phyloP scores from a whole-genome alignment of 2,113 vertebrate species.

The Ondatra zibethicus region DNA sequence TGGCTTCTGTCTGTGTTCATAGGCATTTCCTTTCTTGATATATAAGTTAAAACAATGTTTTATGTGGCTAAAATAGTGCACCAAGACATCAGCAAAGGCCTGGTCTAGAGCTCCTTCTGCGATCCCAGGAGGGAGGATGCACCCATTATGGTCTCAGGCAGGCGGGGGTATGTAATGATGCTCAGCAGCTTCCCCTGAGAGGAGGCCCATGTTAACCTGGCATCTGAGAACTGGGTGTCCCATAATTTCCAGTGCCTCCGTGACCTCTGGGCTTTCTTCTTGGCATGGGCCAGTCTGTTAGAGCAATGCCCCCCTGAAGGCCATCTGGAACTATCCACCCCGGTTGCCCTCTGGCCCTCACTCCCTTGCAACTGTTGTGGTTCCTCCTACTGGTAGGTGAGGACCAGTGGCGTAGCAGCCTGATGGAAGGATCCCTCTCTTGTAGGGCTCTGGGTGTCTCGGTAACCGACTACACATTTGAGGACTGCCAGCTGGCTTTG shows the following conservation, averaged over 20 bases:
- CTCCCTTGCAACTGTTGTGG: no score
- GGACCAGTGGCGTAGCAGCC: background rate
- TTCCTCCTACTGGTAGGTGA: accelerated
- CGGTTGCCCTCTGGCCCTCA: background rate
- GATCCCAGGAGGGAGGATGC: accelerated
- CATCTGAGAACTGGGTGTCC: background rate
- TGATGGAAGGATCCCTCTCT: background rate
- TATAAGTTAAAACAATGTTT: background rate
- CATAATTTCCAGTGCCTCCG: background rate
- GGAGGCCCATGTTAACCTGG: no score
- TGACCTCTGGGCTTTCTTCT: background rate
- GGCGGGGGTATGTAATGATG: background rate
- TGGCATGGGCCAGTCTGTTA: background rate
- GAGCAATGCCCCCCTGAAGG: background rate
- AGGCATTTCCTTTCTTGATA: background rate
- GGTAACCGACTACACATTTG: conserved; percentile 97
- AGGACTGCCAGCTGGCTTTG: conserved; percentile 98
- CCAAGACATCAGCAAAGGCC: accelerated
- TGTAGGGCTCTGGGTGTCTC: conserved; percentile 93
- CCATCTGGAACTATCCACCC: background rate
- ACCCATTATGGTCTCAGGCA: background rate
- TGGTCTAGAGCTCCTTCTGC: accelerated
- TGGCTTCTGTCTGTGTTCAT: background rate
- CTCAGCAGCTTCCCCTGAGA: background rate
- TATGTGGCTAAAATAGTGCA: background rate